phyloP scores from a whole-genome alignment of 2,113 vertebrate genomes.

The Tragulus kanchil region DNA sequence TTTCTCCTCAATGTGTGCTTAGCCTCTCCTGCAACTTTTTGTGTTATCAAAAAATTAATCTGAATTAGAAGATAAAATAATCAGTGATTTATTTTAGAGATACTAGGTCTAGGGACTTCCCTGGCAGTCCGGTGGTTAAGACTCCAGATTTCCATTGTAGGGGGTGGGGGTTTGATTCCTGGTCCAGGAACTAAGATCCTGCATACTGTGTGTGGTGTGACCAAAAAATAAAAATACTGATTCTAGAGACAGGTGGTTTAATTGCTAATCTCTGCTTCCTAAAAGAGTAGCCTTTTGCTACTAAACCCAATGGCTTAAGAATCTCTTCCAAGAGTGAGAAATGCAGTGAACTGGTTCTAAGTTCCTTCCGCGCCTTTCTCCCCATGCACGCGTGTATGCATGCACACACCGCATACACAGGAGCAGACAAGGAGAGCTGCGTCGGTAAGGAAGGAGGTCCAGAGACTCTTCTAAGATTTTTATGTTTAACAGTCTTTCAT shows the following conservation, averaged over 20 bases:
- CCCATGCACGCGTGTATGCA: accelerated
- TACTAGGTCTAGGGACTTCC: background rate
- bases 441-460: background rate
- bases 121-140: background rate
- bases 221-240: background rate
- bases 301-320: background rate
- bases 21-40: background rate
- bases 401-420: accelerated
- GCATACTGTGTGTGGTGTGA: background rate
- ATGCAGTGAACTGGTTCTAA: no score
- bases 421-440: background rate
- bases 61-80: conserved; percentile 9
- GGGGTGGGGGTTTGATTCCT: background rate
- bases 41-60: background rate
- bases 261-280: conserved; percentile 28
- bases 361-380: background rate
- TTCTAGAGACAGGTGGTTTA: background rate
- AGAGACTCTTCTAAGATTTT: background rate
- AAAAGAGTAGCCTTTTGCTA: background rate
- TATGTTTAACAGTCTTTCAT: background rate
- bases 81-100: background rate
- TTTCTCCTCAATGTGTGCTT: conserved; percentile 33
- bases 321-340: background rate
- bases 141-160: background rate
- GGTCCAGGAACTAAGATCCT: background rate